Evolutionary conservation across 2,113 vertebrate species (phyloP).

Genomic region (Cygnus buccinator): DNA sequence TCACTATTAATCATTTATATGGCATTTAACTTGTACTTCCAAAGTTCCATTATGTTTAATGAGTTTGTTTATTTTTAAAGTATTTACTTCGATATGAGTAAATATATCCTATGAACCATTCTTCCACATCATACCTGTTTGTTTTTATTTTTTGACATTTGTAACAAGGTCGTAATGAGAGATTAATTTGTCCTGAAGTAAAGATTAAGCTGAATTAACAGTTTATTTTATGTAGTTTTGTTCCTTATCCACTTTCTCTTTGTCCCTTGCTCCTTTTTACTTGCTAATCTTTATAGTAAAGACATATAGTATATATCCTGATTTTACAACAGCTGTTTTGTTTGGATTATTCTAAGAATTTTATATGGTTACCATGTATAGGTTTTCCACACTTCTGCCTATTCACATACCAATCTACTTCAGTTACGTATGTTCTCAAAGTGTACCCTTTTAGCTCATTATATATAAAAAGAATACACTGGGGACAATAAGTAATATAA

Average conservation of each 20-base stretch:
- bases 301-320: not conserved
- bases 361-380: not conserved
- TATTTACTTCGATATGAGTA: not conserved
- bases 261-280: not conserved
- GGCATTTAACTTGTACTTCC: not conserved
- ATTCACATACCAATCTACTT: not conserved
- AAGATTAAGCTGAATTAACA: not conserved
- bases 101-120: not conserved
- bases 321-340: not conserved
- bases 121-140: not conserved
- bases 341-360: not conserved
- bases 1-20: not conserved
- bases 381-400: not conserved
- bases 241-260: not conserved
- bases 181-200: not conserved
- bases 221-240: not conserved
- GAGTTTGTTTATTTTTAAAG: not conserved
- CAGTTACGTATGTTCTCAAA: not conserved
- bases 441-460: not conserved
- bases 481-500: not conserved
- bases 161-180: not conserved
- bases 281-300: not conserved
- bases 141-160: not conserved
- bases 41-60: not conserved
- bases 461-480: not conserved